Evolutionary conservation across 2,888 invertebrate genomes (phyloP), one percentile per base, ranked within the genome.

Genomic region (Nematopogon swammerdamellus): DNA sequence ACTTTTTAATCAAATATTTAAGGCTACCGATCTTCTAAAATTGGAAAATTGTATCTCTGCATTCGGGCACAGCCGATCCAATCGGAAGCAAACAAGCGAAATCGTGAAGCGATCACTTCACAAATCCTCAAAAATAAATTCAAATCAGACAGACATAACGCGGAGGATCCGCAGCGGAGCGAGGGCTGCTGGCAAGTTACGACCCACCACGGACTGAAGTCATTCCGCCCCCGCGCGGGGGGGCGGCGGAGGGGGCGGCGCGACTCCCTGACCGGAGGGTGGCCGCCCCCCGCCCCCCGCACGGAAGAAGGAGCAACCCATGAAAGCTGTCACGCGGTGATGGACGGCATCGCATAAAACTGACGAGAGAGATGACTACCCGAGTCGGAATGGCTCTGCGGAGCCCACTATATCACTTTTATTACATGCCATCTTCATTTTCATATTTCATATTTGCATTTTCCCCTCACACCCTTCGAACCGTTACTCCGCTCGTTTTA

Each of bases 381-480:
- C 82, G 82, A 82, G 80, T 80, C 81, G 83, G 82, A 86, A 87
- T 85, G 86, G 86, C 86, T 82, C 86, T 84, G 83, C 83, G 83
- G 86, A 85, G 86, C 83, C 84, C 83, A 83, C 82, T 87, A 86
- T 85, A 86, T 87, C 86, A 86, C 84, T 86, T 87, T 86, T 87
- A 86, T 86, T 86, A 86, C 85, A 84, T 85, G 77, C 82, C 83
- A 83, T 83, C 83, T 83, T 83, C 83, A 82, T 83, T 82, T 82
- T 83, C 82, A 82, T 82, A 82, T 82, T 79, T 79, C 79, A 79
- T 79, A 79, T 79, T 79, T 79, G 79, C 79, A 79, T 81, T 81
- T 70, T 69, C 69, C 70, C 62, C 66, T 57, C 61, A 57, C 59
- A 52, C 48, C 44, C 52, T 20, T 49, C 56, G 44, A 44, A 44